These are phyloP conservation scores for Pogonognathellus flavescens DNA, from an alignment of 1,140 invertebrate genomes.

Conservation along the genomic window DNA sequence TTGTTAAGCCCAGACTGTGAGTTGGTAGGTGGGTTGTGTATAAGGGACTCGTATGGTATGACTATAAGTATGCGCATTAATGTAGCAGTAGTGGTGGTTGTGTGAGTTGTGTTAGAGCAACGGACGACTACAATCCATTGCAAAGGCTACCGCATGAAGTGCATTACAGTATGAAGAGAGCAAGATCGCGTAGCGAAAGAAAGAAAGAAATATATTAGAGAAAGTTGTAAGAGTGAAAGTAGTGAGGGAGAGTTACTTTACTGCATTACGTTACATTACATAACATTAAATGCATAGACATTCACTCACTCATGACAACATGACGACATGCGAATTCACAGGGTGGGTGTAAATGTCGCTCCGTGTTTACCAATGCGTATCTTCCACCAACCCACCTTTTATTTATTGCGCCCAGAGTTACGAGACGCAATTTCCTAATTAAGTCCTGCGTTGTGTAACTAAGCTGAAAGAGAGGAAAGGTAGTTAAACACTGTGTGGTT, in stretches of 20 bases:
- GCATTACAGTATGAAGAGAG: background rate
- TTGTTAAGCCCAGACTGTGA: no score
- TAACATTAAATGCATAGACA: conserved; percentile 43
- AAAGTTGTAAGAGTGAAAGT: conserved; percentile 32
- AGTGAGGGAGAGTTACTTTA: conserved; percentile 24
- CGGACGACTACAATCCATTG: background rate
- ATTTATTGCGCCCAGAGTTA: background rate
- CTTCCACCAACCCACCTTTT: background rate
- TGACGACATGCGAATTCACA: conserved; percentile 22
- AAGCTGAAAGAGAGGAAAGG: background rate
- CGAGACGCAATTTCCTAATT: background rate
- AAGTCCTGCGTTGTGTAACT: background rate
- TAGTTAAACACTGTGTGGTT: no score
- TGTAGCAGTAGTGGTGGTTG: no score
- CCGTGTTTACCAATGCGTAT: no score
- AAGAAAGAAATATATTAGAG: conserved; percentile 30
- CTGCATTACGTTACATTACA: conserved; percentile 42
- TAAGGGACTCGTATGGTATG: no score
- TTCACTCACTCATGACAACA: conserved; percentile 17
- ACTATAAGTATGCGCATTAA: no score
- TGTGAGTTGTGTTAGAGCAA: no score
- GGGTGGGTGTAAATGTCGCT: background rate
- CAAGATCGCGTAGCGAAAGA: background rate
- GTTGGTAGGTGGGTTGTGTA: no score
- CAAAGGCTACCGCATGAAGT: background rate